Base-by-base conservation (phyloP, 2,113 vertebrate genomes). In the Calyptomena viridis region DNA sequence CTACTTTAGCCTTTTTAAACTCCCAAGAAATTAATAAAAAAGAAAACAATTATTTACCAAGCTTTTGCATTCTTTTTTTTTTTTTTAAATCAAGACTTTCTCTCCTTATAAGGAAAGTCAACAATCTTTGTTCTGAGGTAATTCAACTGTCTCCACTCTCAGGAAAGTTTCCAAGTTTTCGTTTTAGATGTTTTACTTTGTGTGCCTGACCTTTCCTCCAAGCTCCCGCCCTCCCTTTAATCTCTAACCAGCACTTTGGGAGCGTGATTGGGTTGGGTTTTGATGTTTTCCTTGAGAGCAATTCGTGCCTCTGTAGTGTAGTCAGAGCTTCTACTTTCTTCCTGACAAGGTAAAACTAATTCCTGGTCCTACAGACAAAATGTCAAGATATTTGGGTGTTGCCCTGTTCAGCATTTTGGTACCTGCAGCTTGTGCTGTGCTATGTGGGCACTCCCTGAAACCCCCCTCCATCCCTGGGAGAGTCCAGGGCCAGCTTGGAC, bases 151-250 rank as follows among this genome's bases (percentile, higher is more conserved):
- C 89, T 91, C 90, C 72, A 52, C 23, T n/a, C 72, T 80, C 76
- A 74, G 95, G 95, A 97, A 94, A 82, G 59, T 67, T 96, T 94
- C 95, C 91, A 96, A 86, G 82, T 89, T 92, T 89, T 93, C 1
- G 0, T 76, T 81, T 85, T 81, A 73, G 37, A 81, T 56, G 58
- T 93, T 89, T 84, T 92, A 31, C 46, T 90, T 83, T 94, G 52
- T 71, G 21, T 84, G 60, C 84, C 75, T 86, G 87, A 94, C 89
- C 79, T 95, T 93, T 94, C 64, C 44, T 94, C 72, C 58, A 24
- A 86, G 72, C 42, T 83, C 14, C 82, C 37, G 78, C 89, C 67
- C 82, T 64, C 44, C 44, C 68, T 96, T 95, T 96, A 95, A 93
- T 97, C 87, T 94, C 46, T 95, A 94, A 94, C 92, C 82, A 96